Evolutionary conservation across 2,113 vertebrate species (phyloP).

Genomic region (Nothobranchius kuhntae): DNA sequence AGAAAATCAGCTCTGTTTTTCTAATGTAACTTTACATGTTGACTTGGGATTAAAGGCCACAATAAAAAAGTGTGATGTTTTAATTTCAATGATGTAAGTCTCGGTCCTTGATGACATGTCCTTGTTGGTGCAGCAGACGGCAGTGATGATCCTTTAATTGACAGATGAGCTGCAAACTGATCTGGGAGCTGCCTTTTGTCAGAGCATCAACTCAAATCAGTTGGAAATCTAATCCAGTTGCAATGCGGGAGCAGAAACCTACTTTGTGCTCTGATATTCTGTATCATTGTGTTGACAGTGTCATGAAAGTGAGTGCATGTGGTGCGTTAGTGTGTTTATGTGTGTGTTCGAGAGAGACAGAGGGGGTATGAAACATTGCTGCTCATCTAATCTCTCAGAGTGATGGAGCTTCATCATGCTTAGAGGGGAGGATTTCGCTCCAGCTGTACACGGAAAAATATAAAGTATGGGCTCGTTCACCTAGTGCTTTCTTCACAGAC

Average conservation of each 20-base stretch:
- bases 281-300: slow-evolving; percentile 37
- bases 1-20: slow-evolving; percentile 16
- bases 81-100: neutral
- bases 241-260: slow-evolving; percentile 37
- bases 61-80: neutral
- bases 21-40: slow-evolving; percentile 2
- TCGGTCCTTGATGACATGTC: neutral
- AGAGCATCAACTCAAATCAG: slow-evolving; percentile 48
- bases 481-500: slow-evolving; percentile 74
- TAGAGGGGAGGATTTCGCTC: slow-evolving; percentile 33
- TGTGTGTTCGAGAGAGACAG: neutral
- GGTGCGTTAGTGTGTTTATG: neutral
- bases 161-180: slow-evolving; percentile 56
- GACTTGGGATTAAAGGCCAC: slow-evolving; percentile 37
- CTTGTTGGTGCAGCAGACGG: slow-evolving; percentile 18
- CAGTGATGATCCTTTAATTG: slow-evolving; percentile 25
- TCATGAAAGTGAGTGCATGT: slow-evolving; percentile 19
- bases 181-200: slow-evolving; percentile 27
- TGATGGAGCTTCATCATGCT: slow-evolving; percentile 61
- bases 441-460: slow-evolving; percentile 47
- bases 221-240: slow-evolving; percentile 58
- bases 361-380: slow-evolving; percentile 49
- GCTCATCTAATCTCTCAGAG: slow-evolving; percentile 70
- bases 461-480: slow-evolving; percentile 59
- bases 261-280: slow-evolving; percentile 30